Evolutionary conservation across 1,140 invertebrate genomes (phyloP).

Genomic region (Ceratina calcarata): DNA sequence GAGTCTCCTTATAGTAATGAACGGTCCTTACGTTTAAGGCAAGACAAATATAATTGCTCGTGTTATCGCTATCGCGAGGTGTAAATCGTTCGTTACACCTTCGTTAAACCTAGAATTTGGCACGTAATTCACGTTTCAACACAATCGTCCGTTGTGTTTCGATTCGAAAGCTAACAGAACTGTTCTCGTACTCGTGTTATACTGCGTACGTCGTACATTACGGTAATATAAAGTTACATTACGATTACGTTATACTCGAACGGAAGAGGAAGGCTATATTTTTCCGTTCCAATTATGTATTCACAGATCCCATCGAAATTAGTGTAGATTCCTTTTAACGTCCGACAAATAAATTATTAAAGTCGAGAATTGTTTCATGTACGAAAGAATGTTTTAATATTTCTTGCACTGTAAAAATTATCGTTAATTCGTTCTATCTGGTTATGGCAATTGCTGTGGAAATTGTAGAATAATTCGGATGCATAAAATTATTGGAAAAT

Average conservation of each 20-base stretch:
- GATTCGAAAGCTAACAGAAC: constrained; percentile 31
- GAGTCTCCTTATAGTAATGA: constrained; percentile 43
- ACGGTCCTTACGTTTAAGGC: constrained; percentile 56
- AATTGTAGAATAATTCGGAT: too few species aligned
- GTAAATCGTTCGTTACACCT: constrained; percentile 28
- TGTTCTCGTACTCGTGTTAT: constrained; percentile 35
- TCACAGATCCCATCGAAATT: not conserved
- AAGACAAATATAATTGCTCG: constrained; percentile 42
- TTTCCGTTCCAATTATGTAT: constrained; percentile 15
- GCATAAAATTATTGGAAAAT: too few species aligned
- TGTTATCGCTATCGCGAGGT: constrained; percentile 12
- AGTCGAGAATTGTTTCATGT: too few species aligned
- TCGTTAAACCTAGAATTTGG: constrained; percentile 65
- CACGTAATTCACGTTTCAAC: constrained; percentile 69
- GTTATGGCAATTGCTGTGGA: too few species aligned
- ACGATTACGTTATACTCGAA: constrained; percentile 47
- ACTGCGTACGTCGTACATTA: constrained; percentile 15
- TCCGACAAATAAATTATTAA: too few species aligned
- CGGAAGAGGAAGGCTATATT: constrained; percentile 3
- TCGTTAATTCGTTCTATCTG: too few species aligned
- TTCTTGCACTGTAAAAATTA: too few species aligned
- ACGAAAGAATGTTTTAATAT: too few species aligned
- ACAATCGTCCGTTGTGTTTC: constrained; percentile 59
- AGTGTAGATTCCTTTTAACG: too few species aligned
- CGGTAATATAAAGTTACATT: not conserved